Conservation (phyloP, 1,140 invertebrate genomes). For the Leptinotarsa lineolata region DNA sequence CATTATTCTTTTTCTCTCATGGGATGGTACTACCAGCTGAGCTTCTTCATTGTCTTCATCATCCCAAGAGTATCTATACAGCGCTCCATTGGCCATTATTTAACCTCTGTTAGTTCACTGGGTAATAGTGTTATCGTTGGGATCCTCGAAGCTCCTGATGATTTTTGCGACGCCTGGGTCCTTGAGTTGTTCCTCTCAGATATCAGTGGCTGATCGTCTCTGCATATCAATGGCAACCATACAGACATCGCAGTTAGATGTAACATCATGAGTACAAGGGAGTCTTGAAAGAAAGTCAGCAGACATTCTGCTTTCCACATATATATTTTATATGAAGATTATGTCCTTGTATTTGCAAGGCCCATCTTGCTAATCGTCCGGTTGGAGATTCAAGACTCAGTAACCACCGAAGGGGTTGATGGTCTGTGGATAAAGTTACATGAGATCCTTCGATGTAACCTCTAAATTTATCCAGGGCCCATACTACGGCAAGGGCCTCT, state of each 20-base stretch:
- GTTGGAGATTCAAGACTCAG: background rate
- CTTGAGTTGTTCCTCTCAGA: background rate
- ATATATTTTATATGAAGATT: background rate
- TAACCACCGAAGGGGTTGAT: background rate
- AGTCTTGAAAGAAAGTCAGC: background rate
- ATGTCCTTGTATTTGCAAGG: background rate
- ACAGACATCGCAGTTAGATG: slow-evolving; percentile 31
- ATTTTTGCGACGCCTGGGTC: background rate
- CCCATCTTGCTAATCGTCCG: background rate
- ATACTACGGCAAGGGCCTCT: too few relatives aligned
- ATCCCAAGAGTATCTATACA: slow-evolving; percentile 37
- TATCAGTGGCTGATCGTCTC: background rate
- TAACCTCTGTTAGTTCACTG: slow-evolving; percentile 38
- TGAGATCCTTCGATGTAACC: slow-evolving; percentile 25
- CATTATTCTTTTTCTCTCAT: background rate
- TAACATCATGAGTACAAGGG: slow-evolving; percentile 33
- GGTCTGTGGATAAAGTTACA: background rate
- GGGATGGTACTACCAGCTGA: slow-evolving; percentile 40
- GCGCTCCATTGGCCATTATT: slow-evolving; percentile 36
- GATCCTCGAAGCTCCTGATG: too few relatives aligned
- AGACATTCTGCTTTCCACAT: background rate
- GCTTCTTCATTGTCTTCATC: slow-evolving; percentile 37
- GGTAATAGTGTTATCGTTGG: background rate
- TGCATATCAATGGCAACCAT: background rate
- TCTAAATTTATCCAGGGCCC: slow-evolving; percentile 39